Evolutionary conservation across 1,140 invertebrate genomes (phyloP).

Genomic region (Trachymyrmex cornetzi): DNA sequence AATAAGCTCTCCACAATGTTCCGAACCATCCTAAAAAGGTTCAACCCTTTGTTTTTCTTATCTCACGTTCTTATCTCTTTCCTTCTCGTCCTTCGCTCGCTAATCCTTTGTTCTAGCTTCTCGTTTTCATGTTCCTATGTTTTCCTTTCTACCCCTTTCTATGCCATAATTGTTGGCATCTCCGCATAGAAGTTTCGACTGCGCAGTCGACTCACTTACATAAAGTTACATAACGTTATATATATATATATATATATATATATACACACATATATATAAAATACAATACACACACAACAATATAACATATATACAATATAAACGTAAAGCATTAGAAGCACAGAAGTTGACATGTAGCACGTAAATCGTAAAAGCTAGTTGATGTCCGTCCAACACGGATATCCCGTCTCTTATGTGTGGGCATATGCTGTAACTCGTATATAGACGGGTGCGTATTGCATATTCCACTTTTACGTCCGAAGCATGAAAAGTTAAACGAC

Average conservation of each 20-base stretch:
- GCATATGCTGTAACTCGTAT: neutral
- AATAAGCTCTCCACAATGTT: too few relatives aligned
- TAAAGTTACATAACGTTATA: slow-evolving; percentile 77
- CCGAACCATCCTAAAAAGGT: too few relatives aligned
- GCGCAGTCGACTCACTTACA: slow-evolving; percentile 72
- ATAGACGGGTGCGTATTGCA: slow-evolving; percentile 38
- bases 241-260: slow-evolving; percentile 31
- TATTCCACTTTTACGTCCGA: slow-evolving; percentile 65
- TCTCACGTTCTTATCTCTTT: neutral
- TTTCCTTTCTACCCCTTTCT: neutral
- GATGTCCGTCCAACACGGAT: slow-evolving; percentile 64
- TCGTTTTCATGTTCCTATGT: neutral
- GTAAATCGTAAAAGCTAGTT: slow-evolving; percentile 82
- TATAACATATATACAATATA: slow-evolving; percentile 73
- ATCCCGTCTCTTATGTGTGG: neutral
- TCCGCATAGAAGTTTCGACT: slow-evolving; percentile 70
- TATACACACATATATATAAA: too few relatives aligned
- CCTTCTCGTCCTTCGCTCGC: too few relatives aligned
- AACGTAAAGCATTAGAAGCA: slow-evolving; percentile 69
- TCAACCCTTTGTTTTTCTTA: neutral
- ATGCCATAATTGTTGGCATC: slow-evolving; percentile 25
- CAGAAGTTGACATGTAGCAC: slow-evolving; percentile 75
- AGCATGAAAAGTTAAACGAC: slow-evolving; percentile 62
- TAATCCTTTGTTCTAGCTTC: neutral
- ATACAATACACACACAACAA: neutral